Base-by-base conservation (phyloP, 2,888 invertebrate genomes). In the Platynereis dumerilii region DNA sequence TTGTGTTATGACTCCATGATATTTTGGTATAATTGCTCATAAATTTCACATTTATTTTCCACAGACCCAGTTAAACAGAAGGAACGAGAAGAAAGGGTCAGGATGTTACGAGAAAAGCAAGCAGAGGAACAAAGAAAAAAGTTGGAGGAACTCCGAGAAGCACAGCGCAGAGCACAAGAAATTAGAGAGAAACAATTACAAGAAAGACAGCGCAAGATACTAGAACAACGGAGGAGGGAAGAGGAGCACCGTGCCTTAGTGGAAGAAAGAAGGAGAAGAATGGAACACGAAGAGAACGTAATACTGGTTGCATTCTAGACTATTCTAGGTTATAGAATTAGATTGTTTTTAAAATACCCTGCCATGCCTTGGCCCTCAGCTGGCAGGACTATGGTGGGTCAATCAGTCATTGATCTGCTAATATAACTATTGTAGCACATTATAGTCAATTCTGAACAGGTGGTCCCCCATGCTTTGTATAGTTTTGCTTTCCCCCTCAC, bases 141-240 rank as follows among this genome's bases (percentile, higher is more conserved):
- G 17, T 28, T 60, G 34, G 60, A 42, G n/a, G 60, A 60, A 17
- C 53, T 60, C n/a, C 48, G 34, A 22, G 60, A 60, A 27, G 60
- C 60, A 27, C 60, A 60, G 52, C 27, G 53, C 15, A 44, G 53
- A 48, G 60, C 60, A 48, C 60, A 60, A 45, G 60, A 60, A 22
- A 48, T 60, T 69, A 78, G 79, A 70, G 56, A 53, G 34, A 58
- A 58, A 42, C 64, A 67, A 56, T 52, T 60, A 44, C 56, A 67
- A 48, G 60, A 64, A 24, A 34, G 64, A 45, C 56, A 57, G 20
- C 34, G 48, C 48, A 64, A 58, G 29, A 42, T 64, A 48, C 39
- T 54, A 52, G 64, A 53, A 42, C 29, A 44, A 52, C 26, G 60
- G 48, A 64, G 55, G 59, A 42, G 48, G 52, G 67, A 67, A 55